These are phyloP conservation scores for Hypomecis atomaria DNA, from an alignment of 2,888 invertebrate genomes.

Conservation along the genomic window DNA sequence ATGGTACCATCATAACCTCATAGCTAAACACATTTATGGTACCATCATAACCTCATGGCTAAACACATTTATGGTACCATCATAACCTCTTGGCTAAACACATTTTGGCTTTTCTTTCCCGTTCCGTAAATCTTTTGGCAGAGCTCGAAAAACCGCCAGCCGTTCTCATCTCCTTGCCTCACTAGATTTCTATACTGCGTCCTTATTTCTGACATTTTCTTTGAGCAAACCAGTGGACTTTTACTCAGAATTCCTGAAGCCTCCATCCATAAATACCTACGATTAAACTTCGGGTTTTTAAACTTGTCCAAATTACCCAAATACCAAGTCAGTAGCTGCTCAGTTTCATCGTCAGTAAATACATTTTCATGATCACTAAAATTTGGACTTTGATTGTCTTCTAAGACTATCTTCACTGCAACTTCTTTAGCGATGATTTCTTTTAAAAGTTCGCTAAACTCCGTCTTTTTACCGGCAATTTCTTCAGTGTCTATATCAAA, in stretches of 20 bases:
- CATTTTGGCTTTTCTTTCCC: constrained; percentile 58
- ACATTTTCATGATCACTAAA: constrained; percentile 50
- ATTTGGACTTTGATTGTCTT: constrained; percentile 50
- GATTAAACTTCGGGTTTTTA: constrained; percentile 73
- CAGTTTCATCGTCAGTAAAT: constrained; percentile 69
- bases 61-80: background rate
- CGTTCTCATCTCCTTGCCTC: constrained; percentile 57
- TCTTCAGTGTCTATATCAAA: constrained; percentile 54
- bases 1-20: no score
- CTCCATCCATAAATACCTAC: constrained; percentile 75
- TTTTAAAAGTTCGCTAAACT: constrained; percentile 55
- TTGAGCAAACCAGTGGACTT: constrained; percentile 70
- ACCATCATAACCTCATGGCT: no score
- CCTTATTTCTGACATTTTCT: constrained; percentile 75
- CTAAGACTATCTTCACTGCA: constrained; percentile 54
- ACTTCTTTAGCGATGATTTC: constrained; percentile 62
- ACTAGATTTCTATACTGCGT: constrained; percentile 72
- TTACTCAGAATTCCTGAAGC: constrained; percentile 66
- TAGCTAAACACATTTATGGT: no score
- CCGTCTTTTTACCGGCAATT: constrained; percentile 46
- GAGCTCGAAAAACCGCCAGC: constrained; percentile 69
- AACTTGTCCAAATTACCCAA: constrained; percentile 75
- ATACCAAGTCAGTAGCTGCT: constrained; percentile 71
- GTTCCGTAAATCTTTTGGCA: constrained; percentile 80
- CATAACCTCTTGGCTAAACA: background rate